Base-by-base conservation (phyloP, 64 coral and sea anemone species). In the Cladopsammia gracilis region DNA sequence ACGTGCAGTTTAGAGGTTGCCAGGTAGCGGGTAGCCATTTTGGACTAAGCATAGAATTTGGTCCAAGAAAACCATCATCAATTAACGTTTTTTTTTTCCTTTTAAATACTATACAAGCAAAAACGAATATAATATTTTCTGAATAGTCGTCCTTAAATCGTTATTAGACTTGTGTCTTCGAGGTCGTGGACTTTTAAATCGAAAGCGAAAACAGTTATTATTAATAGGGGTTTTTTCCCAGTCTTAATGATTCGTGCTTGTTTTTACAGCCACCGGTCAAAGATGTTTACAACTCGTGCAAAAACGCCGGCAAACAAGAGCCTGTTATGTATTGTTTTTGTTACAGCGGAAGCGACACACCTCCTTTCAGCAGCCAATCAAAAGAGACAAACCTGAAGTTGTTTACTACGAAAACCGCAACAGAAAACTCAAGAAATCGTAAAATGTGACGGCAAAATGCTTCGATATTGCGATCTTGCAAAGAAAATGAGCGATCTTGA, bases 341-440 rank as follows among this genome's bases (percentile, higher is more conserved):
- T 6, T 83, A 66, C 22, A 18, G 24, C 80, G 80, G 80, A 83
- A 83, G 45, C 0, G 43, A 67, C 80, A 83, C 80, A 83, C 80
- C 80, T 12, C 80, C 80, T 16, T 45, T 0, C 3, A 48, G 1
- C 14, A 83, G 43, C 80, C 80, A 83, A 83, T 83, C 34, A 83
- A 1, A 50, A 5, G 1, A 10, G 19, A n/a, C 2, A 44, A 8
- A 48, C 57, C 44, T 50, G 12, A 65, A 83, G 80, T 83, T 83
- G 80, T 83, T 83, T 83, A 83, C 80, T 48, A 49, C 80, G 45
- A 44, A 66, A 26, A 15, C 80, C 80, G 80, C 16, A 65, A 65
- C 18, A 15, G 48, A 67, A 83, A 66, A 66, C 66, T 48, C 3
- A 0, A 3, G 3, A 66, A 24, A 83, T 24, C 44, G 1, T 26